These are phyloP conservation scores for Sturnus vulgaris DNA, from an alignment of 2,113 vertebrate genomes.

Conservation along the genomic window DNA sequence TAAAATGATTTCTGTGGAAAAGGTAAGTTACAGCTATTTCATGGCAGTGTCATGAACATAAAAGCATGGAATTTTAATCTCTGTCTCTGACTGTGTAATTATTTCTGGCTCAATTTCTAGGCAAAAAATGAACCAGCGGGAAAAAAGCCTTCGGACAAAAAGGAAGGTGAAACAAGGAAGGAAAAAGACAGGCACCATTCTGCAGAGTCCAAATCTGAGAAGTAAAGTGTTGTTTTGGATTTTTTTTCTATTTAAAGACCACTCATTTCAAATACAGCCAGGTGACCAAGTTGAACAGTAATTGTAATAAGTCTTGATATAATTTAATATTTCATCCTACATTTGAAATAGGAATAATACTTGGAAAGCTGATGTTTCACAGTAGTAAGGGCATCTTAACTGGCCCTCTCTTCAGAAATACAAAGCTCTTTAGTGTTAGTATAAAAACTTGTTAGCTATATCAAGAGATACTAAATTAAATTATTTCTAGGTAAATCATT, in stretches of 20 bases:
- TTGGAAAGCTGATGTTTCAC: not conserved
- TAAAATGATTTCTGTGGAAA: constrained; percentile 96
- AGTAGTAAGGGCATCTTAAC: not conserved
- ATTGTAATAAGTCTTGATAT: not conserved
- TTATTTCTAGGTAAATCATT: not conserved
- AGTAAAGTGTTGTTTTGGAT: constrained; percentile 60
- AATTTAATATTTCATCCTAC: not conserved
- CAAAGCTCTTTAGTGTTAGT: not conserved
- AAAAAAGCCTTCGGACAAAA: constrained; percentile 87
- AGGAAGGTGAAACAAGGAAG: constrained; percentile 80
- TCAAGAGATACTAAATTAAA: not conserved
- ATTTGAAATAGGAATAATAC: not conserved
- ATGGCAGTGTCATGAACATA: not conserved
- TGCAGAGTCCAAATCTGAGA: constrained; percentile 83
- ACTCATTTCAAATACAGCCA: not conserved
- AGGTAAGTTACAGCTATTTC: constrained; percentile 63
- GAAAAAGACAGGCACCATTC: constrained; percentile 80
- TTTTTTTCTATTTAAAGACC: not conserved
- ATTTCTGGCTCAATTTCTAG: constrained; percentile 64
- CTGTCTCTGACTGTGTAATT: not conserved
- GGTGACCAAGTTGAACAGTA: not conserved
- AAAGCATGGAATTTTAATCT: not conserved
- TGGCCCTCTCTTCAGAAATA: not conserved
- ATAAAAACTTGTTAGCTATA: not conserved
- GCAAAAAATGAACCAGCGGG: constrained; percentile 96